These are phyloP conservation scores for Capricornis sumatraensis DNA, from an alignment of 2,113 vertebrate species.

Conservation along the genomic window DNA sequence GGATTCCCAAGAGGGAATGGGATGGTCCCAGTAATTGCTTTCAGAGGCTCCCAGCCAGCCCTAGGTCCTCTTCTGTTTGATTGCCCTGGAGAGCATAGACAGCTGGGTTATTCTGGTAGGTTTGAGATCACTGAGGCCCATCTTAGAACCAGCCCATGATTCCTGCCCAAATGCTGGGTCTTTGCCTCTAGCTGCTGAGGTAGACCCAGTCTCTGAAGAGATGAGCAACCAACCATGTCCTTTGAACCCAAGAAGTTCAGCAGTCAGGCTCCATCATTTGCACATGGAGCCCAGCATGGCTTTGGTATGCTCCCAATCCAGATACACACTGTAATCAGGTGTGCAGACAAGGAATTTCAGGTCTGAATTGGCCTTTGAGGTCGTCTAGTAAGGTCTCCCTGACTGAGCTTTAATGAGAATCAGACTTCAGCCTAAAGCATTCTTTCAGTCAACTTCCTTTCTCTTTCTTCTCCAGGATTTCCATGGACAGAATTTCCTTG, in stretches of 20 bases:
- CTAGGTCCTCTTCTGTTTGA: neutral
- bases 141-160: neutral
- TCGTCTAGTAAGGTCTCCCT: neutral
- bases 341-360: neutral
- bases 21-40: neutral
- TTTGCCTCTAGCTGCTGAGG: neutral
- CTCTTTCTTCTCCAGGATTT: conserved; percentile 17
- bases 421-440: neutral
- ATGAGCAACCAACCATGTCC: neutral
- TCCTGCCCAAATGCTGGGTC: neutral
- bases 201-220: neutral
- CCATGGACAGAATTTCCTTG: neutral
- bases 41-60: neutral
- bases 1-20: neutral
- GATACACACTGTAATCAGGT: neutral
- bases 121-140: neutral
- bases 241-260: neutral
- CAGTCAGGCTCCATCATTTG: neutral
- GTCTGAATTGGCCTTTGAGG: neutral
- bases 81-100: neutral
- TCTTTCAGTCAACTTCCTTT: neutral
- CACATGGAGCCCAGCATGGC: neutral
- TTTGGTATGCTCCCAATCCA: neutral
- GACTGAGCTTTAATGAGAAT: conserved; percentile 1
- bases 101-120: neutral